phyloP scores from a whole-genome alignment of 2,113 vertebrate genomes.

The Sander vitreus region DNA sequence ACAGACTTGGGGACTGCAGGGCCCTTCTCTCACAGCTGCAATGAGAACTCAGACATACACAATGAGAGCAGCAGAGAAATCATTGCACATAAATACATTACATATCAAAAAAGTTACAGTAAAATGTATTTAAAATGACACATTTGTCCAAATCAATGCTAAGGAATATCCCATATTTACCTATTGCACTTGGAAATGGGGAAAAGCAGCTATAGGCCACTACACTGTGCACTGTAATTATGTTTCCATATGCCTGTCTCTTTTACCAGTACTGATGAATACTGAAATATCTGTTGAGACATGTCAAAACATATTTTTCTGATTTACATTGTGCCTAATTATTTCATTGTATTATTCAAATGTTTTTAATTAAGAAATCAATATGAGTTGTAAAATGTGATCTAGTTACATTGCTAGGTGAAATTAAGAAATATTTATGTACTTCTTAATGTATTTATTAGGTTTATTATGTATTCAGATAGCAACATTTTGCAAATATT shows the following conservation, averaged over 20 bases:
- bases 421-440: not conserved
- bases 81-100: not conserved
- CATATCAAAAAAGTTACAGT: not conserved
- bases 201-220: no score
- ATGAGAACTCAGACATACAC: slow-evolving; percentile 48
- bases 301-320: not conserved
- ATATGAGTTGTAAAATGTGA: not conserved
- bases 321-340: not conserved
- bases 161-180: not conserved
- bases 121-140: no score
- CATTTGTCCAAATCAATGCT: not conserved
- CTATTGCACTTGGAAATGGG: no score
- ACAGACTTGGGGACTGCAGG: slow-evolving; percentile 56
- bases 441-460: not conserved
- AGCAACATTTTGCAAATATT: not conserved
- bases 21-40: slow-evolving; percentile 84
- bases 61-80: not conserved
- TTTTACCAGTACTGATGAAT: not conserved
- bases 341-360: not conserved
- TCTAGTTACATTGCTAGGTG: not conserved
- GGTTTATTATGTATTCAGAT: not conserved
- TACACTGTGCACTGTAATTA: no score
- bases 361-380: no score
- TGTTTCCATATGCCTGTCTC: no score
- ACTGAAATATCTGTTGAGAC: not conserved